These are phyloP conservation scores for Danionella cerebrum DNA, from an alignment of 2,113 vertebrate species.

Conservation along the genomic window DNA sequence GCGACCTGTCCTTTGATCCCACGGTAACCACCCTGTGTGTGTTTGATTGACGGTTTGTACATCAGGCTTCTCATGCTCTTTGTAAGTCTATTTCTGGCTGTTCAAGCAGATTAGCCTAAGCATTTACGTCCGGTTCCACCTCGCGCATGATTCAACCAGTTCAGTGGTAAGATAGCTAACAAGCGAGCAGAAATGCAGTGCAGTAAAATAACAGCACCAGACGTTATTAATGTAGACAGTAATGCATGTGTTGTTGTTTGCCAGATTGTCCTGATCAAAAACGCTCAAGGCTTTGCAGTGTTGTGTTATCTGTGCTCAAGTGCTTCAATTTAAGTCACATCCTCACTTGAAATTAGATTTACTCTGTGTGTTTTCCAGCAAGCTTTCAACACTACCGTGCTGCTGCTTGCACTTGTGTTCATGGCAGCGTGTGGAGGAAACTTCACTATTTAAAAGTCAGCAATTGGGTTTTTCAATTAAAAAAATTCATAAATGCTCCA, in stretches of 20 bases:
- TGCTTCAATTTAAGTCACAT: slow-evolving; percentile 6
- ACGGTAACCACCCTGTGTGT: slow-evolving; percentile 22
- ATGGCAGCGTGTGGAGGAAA: slow-evolving; percentile 30
- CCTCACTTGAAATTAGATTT: slow-evolving; percentile 13
- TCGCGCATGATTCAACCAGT: slow-evolving; percentile 25
- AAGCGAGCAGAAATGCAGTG: neutral
- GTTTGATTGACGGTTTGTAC: slow-evolving; percentile 18
- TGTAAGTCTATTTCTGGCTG: slow-evolving; percentile 52
- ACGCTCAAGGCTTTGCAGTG: neutral
- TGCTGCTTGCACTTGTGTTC: neutral
- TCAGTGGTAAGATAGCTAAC: too few relatives aligned
- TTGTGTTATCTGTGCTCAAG: slow-evolving; percentile 5
- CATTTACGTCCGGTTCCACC: neutral
- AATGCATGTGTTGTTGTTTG: neutral
- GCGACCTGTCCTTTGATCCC: neutral
- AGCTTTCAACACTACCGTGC: slow-evolving; percentile 3
- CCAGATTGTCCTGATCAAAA: slow-evolving; percentile 3
- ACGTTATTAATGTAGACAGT: neutral
- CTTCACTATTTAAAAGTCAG: slow-evolving; percentile 53
- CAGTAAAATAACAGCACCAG: neutral
- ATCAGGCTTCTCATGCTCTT: neutral
- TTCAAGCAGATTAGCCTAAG: slow-evolving; percentile 33
- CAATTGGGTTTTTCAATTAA: slow-evolving; percentile 35
- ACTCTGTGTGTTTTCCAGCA: neutral
- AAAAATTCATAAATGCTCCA: too few relatives aligned